Base-by-base conservation (phyloP, 2,113 vertebrate species). In the Saccopteryx bilineata region DNA sequence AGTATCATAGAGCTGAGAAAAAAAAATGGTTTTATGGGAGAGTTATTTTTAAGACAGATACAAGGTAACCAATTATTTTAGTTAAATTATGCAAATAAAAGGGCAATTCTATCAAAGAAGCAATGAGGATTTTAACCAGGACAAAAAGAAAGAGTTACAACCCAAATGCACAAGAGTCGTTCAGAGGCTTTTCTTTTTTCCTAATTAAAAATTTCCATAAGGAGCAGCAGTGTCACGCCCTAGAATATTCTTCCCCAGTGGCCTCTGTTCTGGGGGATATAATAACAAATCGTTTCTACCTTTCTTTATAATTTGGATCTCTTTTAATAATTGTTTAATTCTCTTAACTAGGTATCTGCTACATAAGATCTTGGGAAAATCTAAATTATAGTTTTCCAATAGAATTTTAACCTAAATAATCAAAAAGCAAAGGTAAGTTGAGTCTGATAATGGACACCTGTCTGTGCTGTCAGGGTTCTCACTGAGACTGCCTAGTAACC, bases 161-260 rank as follows among this genome's bases (percentile, higher is more conserved):
- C 21, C 28, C 13, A 56, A 5, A 11, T 52, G 9, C 17, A 89
- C 86, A 95, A 23, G 9, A 54, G 33, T 48, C 54, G 28, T 84
- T 92, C 39, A 18, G 23, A 68, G 48, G 46, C 13, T 26, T 39
- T 78, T 33, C 21, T 39, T 54, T 46, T 56, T 10, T 14, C 11
- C 23, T 46, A 81, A 78, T 68, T 79, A 95, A 74, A 90, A 92
- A 54, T 91, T 96, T 92, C 52, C 58, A 39, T 87, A 94, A 19
- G 24, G 17, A 84, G 15, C 5, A 61, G 2, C 46, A 5, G 26
- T 63, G 60, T 90, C 50, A 90, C 14, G 26, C 46, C 9, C 54
- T 19, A 71, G 26, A 80, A 90, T n/a, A 76, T 71, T 92, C 48
- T 61, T 90, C 24, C 18, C 46, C 15, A 60, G 58, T 81, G 12